Percentiles rank a stretch among this genome's conserved stretches.
phyloP scores from a whole-genome alignment of 2,113 vertebrate species.

The Suncus etruscus region DNA sequence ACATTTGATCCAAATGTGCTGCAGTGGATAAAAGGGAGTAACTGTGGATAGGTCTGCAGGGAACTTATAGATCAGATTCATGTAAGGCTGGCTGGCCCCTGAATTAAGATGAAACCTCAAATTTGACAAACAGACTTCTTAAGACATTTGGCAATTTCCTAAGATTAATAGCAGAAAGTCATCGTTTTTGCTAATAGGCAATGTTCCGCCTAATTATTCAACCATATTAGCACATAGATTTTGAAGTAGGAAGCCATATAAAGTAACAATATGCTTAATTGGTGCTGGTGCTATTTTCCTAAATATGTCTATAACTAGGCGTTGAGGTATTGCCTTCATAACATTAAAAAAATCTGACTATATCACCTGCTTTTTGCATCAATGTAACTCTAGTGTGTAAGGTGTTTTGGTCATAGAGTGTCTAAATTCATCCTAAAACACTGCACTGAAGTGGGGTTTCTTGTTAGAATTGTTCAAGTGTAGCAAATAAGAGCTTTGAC shows the following conservation, averaged over 20 bases:
- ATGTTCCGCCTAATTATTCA: not conserved
- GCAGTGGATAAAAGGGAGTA: constrained; percentile 58
- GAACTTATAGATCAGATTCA: constrained; percentile 60
- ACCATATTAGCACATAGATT: constrained; percentile 9
- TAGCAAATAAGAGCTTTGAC: not conserved
- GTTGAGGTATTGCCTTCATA: not conserved
- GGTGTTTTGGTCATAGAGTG: not conserved
- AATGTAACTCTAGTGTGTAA: constrained; percentile 30
- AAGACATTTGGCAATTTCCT: constrained; percentile 40
- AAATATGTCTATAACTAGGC: not conserved
- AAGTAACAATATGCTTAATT: constrained; percentile 2
- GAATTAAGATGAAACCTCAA: constrained; percentile 31
- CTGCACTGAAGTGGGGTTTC: not conserved
- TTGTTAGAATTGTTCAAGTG: constrained; percentile 26
- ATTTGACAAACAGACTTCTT: constrained; percentile 13
- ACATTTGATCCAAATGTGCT: constrained; percentile 48
- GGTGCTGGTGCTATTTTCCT: not conserved
- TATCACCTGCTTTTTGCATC: not conserved
- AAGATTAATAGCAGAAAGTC: constrained; percentile 31
- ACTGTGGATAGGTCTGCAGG: constrained; percentile 17
- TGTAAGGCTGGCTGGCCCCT: not conserved
- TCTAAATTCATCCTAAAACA: constrained; percentile 2
- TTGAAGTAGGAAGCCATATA: constrained; percentile 34
- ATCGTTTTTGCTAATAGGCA: no score
- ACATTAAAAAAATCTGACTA: not conserved